A percentile compares a stretch with the other conserved stretches of the same genome.
Evolutionary conservation across 2,888 invertebrate species (phyloP).

Genomic region (Drosophila monieri): DNA sequence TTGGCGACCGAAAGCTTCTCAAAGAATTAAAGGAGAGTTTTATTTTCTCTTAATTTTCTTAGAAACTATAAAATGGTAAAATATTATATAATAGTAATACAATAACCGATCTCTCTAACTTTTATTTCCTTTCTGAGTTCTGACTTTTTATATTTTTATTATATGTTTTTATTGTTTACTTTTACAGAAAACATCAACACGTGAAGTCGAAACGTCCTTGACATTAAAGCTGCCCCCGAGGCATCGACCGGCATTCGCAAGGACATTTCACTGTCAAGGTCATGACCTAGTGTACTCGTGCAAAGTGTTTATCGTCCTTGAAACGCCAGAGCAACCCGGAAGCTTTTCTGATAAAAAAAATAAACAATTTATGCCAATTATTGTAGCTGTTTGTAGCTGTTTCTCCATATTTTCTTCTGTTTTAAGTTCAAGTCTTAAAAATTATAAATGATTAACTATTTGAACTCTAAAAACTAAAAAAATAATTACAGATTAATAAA

Average conservation of each 20-base stretch:
- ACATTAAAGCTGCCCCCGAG: background rate
- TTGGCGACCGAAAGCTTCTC: too few relatives aligned
- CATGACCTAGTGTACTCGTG: background rate
- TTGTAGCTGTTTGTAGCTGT: background rate
- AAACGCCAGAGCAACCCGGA: background rate
- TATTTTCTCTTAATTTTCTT: too few relatives aligned
- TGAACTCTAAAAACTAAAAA: too few relatives aligned
- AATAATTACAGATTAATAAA: too few relatives aligned
- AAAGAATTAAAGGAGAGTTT: background rate
- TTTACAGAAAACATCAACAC: background rate
- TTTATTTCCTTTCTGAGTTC: background rate
- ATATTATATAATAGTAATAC: too few relatives aligned
- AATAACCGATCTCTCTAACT: too few relatives aligned
- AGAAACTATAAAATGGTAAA: too few relatives aligned
- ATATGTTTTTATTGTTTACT: too few relatives aligned
- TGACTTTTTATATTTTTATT: too few relatives aligned
- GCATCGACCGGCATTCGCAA: slow-evolving; percentile 1
- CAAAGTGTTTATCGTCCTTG: background rate
- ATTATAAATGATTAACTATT: too few relatives aligned
- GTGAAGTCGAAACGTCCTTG: background rate
- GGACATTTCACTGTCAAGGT: slow-evolving; percentile 1
- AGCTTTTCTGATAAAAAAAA: background rate
- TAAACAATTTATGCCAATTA: background rate
- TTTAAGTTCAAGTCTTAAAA: too few relatives aligned
- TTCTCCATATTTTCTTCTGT: too few relatives aligned